These are phyloP conservation scores for Ameiurus melas DNA, from an alignment of 2,113 vertebrate species.

Conservation along the genomic window DNA sequence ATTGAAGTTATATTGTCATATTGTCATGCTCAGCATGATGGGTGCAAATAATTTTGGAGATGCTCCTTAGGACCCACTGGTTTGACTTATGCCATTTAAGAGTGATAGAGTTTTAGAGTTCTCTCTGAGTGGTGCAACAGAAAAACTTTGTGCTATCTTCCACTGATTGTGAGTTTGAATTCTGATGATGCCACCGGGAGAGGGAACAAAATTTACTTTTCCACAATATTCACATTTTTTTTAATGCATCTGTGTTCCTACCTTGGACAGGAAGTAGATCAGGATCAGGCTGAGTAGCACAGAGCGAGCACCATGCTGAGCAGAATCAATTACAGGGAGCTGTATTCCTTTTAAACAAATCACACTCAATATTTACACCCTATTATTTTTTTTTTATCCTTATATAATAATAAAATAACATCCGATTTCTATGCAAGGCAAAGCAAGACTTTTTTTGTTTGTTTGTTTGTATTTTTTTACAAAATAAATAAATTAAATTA, in stretches of 20 bases:
- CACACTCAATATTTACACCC: not conserved
- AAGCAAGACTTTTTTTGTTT: not conserved
- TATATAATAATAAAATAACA: not conserved
- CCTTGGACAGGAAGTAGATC: conserved; percentile 16
- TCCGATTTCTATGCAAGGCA: not conserved
- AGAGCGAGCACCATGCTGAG: conserved; percentile 1
- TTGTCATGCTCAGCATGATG: not conserved
- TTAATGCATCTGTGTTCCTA: not conserved
- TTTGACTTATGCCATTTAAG: too few relatives aligned
- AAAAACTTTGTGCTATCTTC: too few relatives aligned
- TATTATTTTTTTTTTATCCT: not conserved
- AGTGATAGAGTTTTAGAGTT: too few relatives aligned
- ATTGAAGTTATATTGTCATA: not conserved
- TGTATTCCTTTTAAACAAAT: conserved; percentile 78
- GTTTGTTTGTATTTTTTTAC: too few relatives aligned
- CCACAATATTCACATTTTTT: too few relatives aligned
- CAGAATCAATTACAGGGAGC: conserved; percentile 76
- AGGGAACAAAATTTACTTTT: too few relatives aligned
- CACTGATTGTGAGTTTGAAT: too few relatives aligned
- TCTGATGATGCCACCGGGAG: too few relatives aligned
- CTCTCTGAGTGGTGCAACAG: too few relatives aligned
- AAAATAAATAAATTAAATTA: not conserved
- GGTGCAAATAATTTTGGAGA: not conserved
- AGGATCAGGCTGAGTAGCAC: not conserved
- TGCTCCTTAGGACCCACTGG: not conserved